A percentile compares a stretch with the other conserved stretches of the same genome.
phyloP scores from a whole-genome alignment of 2,888 invertebrate genomes.

The Callyntrura sp. region DNA sequence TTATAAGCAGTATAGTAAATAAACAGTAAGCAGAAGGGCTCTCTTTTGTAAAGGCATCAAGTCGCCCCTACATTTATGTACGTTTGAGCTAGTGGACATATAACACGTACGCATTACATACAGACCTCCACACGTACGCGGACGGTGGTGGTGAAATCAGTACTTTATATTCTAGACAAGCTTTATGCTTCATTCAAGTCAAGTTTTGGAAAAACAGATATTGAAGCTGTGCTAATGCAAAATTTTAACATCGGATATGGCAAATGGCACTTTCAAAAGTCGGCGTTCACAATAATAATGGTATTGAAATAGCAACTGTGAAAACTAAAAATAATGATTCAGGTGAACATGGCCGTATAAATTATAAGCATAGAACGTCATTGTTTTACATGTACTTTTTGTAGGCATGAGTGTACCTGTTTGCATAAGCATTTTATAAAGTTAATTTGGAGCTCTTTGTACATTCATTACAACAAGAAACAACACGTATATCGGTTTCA shows the following conservation, averaged over 20 bases:
- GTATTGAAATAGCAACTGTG: neutral
- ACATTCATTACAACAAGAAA: conserved; percentile 21
- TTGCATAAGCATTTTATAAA: conserved; percentile 12
- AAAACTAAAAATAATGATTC: neutral
- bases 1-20: no score
- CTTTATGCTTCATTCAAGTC: neutral
- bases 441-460: conserved; percentile 40
- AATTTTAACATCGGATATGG: neutral
- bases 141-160: neutral
- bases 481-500: conserved; percentile 35
- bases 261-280: neutral
- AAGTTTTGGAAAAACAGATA: no score
- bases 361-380: neutral
- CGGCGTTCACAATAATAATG: neutral
- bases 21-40: no score
- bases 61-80: no score
- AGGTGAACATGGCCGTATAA: neutral
- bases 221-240: no score
- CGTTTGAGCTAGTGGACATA: no score
- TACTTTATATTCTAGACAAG: neutral
- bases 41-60: no score
- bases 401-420: neutral
- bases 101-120: no score
- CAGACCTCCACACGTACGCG: no score
- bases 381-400: neutral